phyloP scores from a whole-genome alignment of 2,113 vertebrate genomes.

The Spermophilus dauricus region DNA sequence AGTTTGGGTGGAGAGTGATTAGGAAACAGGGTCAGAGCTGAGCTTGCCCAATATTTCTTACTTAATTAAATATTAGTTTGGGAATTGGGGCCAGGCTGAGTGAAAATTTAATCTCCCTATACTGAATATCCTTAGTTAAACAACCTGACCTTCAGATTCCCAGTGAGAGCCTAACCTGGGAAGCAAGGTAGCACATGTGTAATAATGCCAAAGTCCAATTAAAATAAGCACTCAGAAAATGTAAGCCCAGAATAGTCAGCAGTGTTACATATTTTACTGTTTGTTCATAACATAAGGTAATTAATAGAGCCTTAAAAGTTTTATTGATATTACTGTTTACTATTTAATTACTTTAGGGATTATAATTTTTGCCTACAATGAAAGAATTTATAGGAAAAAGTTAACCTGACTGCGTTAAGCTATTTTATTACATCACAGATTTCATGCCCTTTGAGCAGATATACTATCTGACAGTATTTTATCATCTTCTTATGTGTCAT shows the following conservation, averaged over 20 bases:
- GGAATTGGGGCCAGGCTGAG: background rate
- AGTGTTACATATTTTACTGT: slow-evolving; percentile 12
- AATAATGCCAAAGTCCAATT: background rate
- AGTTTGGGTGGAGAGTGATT: background rate
- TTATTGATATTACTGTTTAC: background rate
- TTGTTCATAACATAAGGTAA: slow-evolving; percentile 39
- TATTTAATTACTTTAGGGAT: slow-evolving; percentile 8
- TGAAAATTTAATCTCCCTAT: background rate
- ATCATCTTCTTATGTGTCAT: background rate
- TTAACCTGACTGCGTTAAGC: background rate
- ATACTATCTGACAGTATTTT: background rate
- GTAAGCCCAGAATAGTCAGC: background rate
- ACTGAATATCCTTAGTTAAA: background rate
- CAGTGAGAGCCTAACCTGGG: background rate
- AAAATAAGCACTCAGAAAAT: slow-evolving; percentile 16
- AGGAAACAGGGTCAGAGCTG: background rate
- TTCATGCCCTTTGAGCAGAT: background rate
- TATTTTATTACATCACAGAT: slow-evolving; percentile 46
- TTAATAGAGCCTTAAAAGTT: slow-evolving; percentile 1
- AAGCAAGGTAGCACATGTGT: background rate
- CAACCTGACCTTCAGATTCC: background rate
- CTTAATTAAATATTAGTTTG: slow-evolving; percentile 35
- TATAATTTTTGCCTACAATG: background rate
- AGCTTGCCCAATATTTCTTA: slow-evolving; percentile 9
- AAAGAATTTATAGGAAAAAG: slow-evolving; percentile 50